Evolutionary conservation across 2,113 vertebrate species (phyloP), one percentile per base, ranked within the genome.

Genomic region (Larimichthys crocea): DNA sequence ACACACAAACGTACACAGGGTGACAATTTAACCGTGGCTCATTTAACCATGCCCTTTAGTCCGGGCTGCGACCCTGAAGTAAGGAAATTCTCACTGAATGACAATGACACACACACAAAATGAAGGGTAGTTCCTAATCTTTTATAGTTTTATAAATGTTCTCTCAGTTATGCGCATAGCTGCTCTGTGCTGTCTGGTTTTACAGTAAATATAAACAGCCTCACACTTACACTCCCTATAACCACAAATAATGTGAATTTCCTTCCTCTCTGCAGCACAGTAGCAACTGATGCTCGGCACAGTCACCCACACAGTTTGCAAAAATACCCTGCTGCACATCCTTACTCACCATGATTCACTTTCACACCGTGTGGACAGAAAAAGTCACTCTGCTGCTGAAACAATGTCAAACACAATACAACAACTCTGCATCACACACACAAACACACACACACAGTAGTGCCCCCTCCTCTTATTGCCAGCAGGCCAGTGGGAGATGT

Each of bases 401-500:
- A 91, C 86, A 91, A 91, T 91, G 90, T 92, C 86, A 91, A 91
- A 90, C 86, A 91, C 79, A 89, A 83, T 87, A 31, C 75, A 81
- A 83, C 56, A 81, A 83, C 56, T 84, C 78, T 82, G 63, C 62
- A 71, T 16, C 76, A 68, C 78, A 89, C 78, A 68, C 78, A 89
- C 66, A 68, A 63, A 74, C 63, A 68, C 20, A 48, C 42, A 68
- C 73, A 72, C 79, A 87, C 68, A 72, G 65, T 31, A 12, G 65
- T 48, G 61, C 88, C 88, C 81, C 86, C 86, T 79, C 82, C 76
- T 85, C 83, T 74, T 60, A 71, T 77, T 76, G 86, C 86, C 89
- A 93, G 91, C 87, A 93, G 90, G 91, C 90, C 86, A 79, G 91
- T 92, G 89, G 89, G 90, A 93, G 83, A 94, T 93, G 93, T 93